Percentiles rank a stretch among this genome's conserved stretches.
Conservation (phyloP, 2,888 invertebrate genomes). For the Volucella bombylans region DNA sequence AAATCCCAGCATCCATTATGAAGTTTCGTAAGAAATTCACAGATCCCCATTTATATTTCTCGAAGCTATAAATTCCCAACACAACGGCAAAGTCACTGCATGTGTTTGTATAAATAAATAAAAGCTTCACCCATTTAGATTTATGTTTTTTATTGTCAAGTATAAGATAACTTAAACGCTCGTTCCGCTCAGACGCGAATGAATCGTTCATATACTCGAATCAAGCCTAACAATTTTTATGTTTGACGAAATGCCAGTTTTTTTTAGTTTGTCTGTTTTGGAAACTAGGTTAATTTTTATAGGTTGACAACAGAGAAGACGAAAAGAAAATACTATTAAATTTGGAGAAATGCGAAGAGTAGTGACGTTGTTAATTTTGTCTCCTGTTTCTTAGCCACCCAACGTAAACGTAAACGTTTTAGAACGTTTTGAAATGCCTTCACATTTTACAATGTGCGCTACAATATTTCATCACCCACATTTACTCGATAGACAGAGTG, state of each 20-base stretch:
- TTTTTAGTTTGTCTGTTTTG: slow-evolving; percentile 45
- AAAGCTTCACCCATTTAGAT: slow-evolving; percentile 22
- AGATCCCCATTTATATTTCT: background rate
- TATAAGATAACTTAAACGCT: slow-evolving; percentile 42
- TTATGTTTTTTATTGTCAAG: slow-evolving; percentile 48
- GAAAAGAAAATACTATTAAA: slow-evolving; percentile 34
- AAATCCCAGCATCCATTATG: background rate
- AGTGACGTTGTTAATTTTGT: slow-evolving; percentile 47
- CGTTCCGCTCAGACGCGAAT: slow-evolving; percentile 13
- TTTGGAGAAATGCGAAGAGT: slow-evolving; percentile 43
- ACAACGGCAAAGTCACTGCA: background rate
- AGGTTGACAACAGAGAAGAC: slow-evolving; percentile 64
- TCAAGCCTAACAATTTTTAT: slow-evolving; percentile 7
- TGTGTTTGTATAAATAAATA: slow-evolving; percentile 26
- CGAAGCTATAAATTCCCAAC: slow-evolving; percentile 22
- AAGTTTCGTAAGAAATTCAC: slow-evolving; percentile 20
- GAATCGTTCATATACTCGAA: slow-evolving; percentile 31
- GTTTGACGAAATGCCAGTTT: slow-evolving; percentile 48
- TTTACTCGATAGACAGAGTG: background rate
- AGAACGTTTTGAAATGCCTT: background rate
- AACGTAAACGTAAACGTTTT: background rate
- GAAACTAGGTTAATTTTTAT: slow-evolving; percentile 70
- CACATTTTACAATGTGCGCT: slow-evolving; percentile 12
- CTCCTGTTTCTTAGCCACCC: background rate
- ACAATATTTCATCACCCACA: slow-evolving; percentile 50